phyloP scores from a whole-genome alignment of 30 jellyfish, hydroid and myxozoan genomes.

The Sanderia malayensis region DNA sequence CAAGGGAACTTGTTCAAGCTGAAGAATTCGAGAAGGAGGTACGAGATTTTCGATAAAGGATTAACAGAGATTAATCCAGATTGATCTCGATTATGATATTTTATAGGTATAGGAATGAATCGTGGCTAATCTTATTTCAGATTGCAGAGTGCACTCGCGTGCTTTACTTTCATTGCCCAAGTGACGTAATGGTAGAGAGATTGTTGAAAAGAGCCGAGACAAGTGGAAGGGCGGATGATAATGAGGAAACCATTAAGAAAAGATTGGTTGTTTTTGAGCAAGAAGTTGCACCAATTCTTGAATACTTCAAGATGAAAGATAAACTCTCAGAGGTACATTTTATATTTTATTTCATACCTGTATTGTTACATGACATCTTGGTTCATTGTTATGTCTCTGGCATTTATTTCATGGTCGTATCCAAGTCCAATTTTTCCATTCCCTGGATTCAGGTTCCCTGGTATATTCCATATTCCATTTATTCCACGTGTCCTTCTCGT shows the following conservation, averaged over 20 bases:
- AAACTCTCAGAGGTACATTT: constrained; percentile 62
- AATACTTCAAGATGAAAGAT: constrained; percentile 47
- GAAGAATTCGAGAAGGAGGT: constrained; percentile 76
- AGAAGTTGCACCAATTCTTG: constrained; percentile 75
- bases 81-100: too few relatives aligned
- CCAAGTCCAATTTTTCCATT: too few relatives aligned
- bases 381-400: too few relatives aligned
- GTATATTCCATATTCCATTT: too few relatives aligned
- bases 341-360: too few relatives aligned
- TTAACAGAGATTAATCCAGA: too few relatives aligned
- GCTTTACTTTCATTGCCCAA: constrained; percentile 49
- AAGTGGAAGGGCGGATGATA: constrained; percentile 95
- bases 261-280: constrained; percentile 71
- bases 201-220: constrained; percentile 73
- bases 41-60: too few relatives aligned
- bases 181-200: constrained; percentile 61
- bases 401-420: too few relatives aligned
- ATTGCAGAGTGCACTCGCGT: constrained; percentile 54
- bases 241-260: constrained; percentile 82
- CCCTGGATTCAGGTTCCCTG: too few relatives aligned
- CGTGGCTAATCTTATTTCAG: constrained; percentile 35
- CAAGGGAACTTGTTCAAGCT: constrained; percentile 76
- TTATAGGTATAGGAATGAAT: too few relatives aligned
- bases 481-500: too few relatives aligned
- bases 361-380: too few relatives aligned